Evolutionary conservation across 2,113 vertebrate genomes (phyloP), one percentile per base, ranked within the genome.

Genomic region (Mormyrus lacerda): DNA sequence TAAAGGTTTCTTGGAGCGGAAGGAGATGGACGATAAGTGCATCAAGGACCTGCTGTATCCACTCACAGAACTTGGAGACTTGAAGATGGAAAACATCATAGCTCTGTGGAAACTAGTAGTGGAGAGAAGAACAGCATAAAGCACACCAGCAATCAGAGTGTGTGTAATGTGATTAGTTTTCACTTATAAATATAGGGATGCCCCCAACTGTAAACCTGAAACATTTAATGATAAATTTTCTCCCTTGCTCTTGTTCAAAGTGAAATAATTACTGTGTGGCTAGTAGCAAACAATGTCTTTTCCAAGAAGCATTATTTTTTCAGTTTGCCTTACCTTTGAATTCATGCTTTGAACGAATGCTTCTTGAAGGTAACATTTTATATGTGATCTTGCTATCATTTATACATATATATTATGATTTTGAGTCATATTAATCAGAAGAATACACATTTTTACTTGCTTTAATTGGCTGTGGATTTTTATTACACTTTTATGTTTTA

Each of bases 101-200:
- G 85, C 90, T 61, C 73, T 92, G 21, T 92, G 91, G 91, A 90
- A 91, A 86, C 76, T 89, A 27, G 88, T 89, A 45, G 90, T 92
- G 47, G 87, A 91, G 27, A 61, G 45, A 15, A 89, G 79, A 83
- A 84, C 19, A 24, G 35, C 19, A 9, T 89, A 61, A 89, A 6
- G 19, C 51, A 11, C 8, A 11, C 19, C 51, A 42, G 51, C 19
- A 39, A 31, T 44, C 17, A 42, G 76, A 82, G 39, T 31, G 3
- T 9, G 13, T 11, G 27, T 73, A 13, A 73, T 73, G 27, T 35
- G 24, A 69, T 69, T n/a, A n/a, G 9, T 10, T 65, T 27, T 65
- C 58, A 27, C n/a, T 31, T 69, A 69, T 0, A 69, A 69, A 35
- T 0, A 73, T 7, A 73, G 11, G n/a, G 35, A 35, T 27, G 27